Evolutionary conservation across 2,797 vertebrate genomes (phyloP).

Genomic region (Sebastes ruberrimus): DNA sequence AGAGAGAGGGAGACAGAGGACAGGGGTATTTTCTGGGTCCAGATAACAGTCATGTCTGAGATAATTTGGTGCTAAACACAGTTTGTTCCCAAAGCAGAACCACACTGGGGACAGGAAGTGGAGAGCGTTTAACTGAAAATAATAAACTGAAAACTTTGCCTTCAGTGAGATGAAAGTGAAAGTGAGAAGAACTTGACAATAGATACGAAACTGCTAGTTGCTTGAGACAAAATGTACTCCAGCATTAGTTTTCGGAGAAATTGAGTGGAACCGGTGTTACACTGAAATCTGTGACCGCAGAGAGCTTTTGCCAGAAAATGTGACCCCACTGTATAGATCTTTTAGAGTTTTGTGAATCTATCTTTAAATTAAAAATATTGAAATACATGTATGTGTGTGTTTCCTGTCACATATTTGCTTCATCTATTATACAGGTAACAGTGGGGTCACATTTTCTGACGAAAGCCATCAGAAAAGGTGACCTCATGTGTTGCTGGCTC

Average conservation of each 20-base stretch:
- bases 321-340: accelerated
- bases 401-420: no score
- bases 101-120: constrained; percentile 19
- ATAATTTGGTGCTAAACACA: constrained; percentile 15
- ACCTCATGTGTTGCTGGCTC: no score
- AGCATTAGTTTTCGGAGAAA: background rate
- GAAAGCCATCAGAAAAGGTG: no score
- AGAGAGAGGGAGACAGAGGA: constrained; percentile 22
- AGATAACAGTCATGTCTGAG: constrained; percentile 55
- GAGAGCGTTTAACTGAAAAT: background rate
- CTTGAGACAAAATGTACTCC: background rate
- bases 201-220: background rate
- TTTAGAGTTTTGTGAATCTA: no score
- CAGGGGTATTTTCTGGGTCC: constrained; percentile 39
- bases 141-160: background rate
- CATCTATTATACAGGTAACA: no score
- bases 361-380: no score
- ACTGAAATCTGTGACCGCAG: no score
- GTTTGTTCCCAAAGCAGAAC: constrained; percentile 35
- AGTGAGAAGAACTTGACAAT: background rate
- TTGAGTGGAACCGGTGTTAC: background rate
- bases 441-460: no score
- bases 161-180: background rate
- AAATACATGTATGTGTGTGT: no score
- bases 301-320: no score